phyloP scores from a whole-genome alignment of 1,140 invertebrate genomes.

The Orussus abietinus region DNA sequence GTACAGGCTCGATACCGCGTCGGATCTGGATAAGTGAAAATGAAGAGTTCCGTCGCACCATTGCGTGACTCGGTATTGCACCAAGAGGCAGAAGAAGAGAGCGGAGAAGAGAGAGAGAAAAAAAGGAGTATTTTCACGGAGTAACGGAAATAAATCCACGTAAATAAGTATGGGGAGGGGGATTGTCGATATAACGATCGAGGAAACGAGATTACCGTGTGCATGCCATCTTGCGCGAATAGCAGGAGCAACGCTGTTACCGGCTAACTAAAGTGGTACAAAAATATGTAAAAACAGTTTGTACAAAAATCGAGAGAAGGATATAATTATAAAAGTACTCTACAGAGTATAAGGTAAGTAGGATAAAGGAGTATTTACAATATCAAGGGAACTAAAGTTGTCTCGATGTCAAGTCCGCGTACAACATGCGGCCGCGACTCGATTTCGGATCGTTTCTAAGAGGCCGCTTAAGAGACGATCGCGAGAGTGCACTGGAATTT shows the following conservation, averaged over 20 bases:
- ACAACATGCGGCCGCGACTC: too few relatives aligned
- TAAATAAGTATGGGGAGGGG: too few relatives aligned
- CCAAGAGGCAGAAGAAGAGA: too few relatives aligned
- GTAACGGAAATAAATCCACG: too few relatives aligned
- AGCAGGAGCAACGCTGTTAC: conserved; percentile 25
- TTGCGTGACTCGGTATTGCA: conserved; percentile 29
- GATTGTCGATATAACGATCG: conserved; percentile 30
- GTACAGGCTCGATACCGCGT: too few relatives aligned
- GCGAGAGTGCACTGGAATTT: too few relatives aligned
- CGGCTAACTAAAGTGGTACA: conserved; percentile 29
- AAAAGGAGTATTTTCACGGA: too few relatives aligned
- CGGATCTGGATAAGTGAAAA: conserved; percentile 21
- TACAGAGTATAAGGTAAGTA: conserved; percentile 28
- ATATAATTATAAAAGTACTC: conserved; percentile 37
- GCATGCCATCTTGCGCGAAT: conserved; percentile 32
- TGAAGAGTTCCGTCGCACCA: conserved; percentile 32
- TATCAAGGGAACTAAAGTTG: conserved; percentile 6
- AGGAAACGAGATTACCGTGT: conserved; percentile 38
- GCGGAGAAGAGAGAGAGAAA: too few relatives aligned
- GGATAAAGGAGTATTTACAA: conserved; percentile 45
- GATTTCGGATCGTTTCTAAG: too few relatives aligned
- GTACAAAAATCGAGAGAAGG: conserved; percentile 50
- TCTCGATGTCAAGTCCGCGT: too few relatives aligned
- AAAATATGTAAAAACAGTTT: conserved; percentile 52
- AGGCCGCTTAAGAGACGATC: too few relatives aligned